Conservation (phyloP, 1,140 invertebrate genomes). For the Lasioglossum baleicum region DNA sequence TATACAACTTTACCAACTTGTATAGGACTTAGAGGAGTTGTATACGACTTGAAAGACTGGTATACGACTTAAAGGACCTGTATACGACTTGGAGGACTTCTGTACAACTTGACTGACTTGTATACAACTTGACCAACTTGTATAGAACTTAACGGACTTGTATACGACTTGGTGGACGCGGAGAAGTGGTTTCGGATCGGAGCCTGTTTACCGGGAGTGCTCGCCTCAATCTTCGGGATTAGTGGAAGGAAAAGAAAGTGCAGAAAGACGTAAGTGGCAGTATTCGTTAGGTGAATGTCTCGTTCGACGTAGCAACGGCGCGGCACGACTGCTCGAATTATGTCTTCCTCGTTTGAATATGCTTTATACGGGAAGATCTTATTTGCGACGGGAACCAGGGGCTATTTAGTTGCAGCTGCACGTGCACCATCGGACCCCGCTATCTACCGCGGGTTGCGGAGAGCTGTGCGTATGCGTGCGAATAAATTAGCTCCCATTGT, state of each 20-base stretch:
- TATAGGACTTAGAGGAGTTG: too few relatives aligned
- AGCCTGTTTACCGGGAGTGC: not conserved
- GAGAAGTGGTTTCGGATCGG: not conserved
- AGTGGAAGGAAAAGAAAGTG: not conserved
- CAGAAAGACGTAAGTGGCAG: not conserved
- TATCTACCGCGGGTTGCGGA: too few relatives aligned
- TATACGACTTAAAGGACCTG: too few relatives aligned
- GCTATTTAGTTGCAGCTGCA: constrained; percentile 32
- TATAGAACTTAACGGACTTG: too few relatives aligned
- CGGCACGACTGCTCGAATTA: constrained; percentile 14
- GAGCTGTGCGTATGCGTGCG: not conserved
- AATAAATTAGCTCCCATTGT: constrained; percentile 39
- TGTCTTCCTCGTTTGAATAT: constrained; percentile 19
- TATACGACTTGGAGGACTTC: too few relatives aligned
- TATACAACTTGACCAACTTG: too few relatives aligned
- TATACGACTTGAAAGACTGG: too few relatives aligned
- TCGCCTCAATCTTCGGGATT: not conserved
- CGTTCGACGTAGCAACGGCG: constrained; percentile 25
- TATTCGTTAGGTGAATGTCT: constrained; percentile 20
- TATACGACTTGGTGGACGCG: too few relatives aligned
- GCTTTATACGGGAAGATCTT: constrained; percentile 28
- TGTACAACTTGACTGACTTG: too few relatives aligned
- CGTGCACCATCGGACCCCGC: not conserved
- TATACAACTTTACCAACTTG: too few relatives aligned
- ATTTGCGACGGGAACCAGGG: not conserved